Evolutionary conservation across 2,113 vertebrate genomes (phyloP).

Genomic region (Thalassarche chlororhynchos): DNA sequence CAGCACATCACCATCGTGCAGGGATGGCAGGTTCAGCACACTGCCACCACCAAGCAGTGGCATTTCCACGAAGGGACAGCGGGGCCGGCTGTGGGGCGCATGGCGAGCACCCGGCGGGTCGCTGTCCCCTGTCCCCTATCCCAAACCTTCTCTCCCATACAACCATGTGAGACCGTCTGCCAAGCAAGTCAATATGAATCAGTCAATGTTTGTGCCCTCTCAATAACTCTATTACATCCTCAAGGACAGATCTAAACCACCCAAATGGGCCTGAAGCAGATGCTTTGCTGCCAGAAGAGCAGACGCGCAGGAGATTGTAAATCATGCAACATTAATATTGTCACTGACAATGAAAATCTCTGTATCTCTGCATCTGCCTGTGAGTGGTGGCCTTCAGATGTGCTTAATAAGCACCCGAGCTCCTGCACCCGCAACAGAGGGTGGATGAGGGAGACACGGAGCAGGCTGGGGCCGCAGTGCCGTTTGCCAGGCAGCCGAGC

Average conservation of each 20-base stretch:
- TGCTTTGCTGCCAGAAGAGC: constrained; percentile 19
- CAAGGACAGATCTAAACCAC: constrained; percentile 71
- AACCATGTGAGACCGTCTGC: neutral
- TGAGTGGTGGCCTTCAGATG: constrained; percentile 64
- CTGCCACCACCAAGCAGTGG: neutral
- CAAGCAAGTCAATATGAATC: constrained; percentile 60
- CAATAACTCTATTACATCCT: constrained; percentile 63
- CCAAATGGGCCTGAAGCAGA: constrained; percentile 19
- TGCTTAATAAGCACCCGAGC: constrained; percentile 60
- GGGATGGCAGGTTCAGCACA: neutral
- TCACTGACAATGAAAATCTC: constrained; percentile 70
- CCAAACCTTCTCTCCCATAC: neutral
- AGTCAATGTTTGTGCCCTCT: constrained; percentile 50
- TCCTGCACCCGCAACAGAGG: rapidly evolving
- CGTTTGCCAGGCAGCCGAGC: neutral
- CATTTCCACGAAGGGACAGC: neutral
- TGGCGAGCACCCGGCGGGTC: rapidly evolving
- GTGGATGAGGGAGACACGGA: neutral
- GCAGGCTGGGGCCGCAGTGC: rapidly evolving
- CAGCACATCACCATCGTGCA: neutral
- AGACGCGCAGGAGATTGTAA: constrained; percentile 52
- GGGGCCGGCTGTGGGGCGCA: neutral
- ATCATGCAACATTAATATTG: constrained; percentile 74
- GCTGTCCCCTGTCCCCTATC: neutral
- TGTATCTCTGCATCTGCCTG: constrained; percentile 71